phyloP scores from a whole-genome alignment of 2,113 vertebrate genomes.

The Nibea coibor region DNA sequence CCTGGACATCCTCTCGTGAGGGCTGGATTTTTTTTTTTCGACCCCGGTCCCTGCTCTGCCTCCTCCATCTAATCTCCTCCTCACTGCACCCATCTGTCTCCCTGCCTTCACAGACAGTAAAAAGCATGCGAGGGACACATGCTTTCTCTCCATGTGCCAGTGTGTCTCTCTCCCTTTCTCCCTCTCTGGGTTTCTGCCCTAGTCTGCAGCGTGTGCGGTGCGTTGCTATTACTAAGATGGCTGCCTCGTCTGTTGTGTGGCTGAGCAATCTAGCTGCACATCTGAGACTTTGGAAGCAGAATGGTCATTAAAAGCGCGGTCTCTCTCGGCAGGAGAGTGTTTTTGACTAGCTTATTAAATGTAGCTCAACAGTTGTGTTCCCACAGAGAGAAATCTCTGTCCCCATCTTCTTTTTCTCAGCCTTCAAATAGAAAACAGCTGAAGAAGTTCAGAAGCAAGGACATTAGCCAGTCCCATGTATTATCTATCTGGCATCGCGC shows the following conservation, averaged over 20 bases:
- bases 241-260: slow-evolving; percentile 68
- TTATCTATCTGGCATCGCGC: slow-evolving; percentile 80
- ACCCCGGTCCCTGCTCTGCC: slow-evolving; percentile 59
- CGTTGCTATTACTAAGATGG: slow-evolving; percentile 78
- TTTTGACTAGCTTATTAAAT: slow-evolving; percentile 82
- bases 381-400: slow-evolving; percentile 67
- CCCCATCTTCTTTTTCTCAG: slow-evolving; percentile 55
- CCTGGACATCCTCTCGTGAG: slow-evolving; percentile 61
- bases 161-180: slow-evolving; percentile 37
- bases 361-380: slow-evolving; percentile 80
- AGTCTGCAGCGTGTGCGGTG: slow-evolving; percentile 61
- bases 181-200: slow-evolving; percentile 46
- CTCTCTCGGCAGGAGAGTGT: slow-evolving; percentile 75
- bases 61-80: slow-evolving; percentile 73
- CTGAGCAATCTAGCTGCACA: slow-evolving; percentile 70
- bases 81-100: slow-evolving; percentile 76
- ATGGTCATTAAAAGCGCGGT: slow-evolving; percentile 81
- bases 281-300: slow-evolving; percentile 74
- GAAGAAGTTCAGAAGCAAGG: slow-evolving; percentile 79
- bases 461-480: slow-evolving; percentile 75
- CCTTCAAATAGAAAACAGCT: slow-evolving; percentile 73
- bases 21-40: slow-evolving; percentile 69
- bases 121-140: slow-evolving; percentile 60
- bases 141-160: slow-evolving; percentile 52
- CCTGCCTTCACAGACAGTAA: slow-evolving; percentile 65